These are phyloP conservation scores for Thyatira batis DNA, from an alignment of 2,888 invertebrate genomes.

Conservation along the genomic window DNA sequence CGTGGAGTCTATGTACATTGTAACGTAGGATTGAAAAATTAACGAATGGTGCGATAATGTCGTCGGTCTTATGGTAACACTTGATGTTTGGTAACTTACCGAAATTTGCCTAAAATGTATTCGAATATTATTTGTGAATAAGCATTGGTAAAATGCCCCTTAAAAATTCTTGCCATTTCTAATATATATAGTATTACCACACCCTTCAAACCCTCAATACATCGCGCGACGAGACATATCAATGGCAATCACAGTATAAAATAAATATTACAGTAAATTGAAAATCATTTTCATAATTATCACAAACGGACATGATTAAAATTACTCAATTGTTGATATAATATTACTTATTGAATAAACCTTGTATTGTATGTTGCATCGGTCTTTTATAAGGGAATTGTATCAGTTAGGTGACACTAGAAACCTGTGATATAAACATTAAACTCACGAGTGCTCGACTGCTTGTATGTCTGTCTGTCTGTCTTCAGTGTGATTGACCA, in stretches of 20 bases:
- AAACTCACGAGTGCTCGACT: conserved; percentile 65
- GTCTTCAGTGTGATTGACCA: conserved; percentile 57
- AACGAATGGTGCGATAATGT: conserved; percentile 79
- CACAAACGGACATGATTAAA: not conserved
- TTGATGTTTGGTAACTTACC: conserved; percentile 63
- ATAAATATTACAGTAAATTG: not conserved
- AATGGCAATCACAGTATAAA: conserved; percentile 58
- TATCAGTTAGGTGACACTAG: conserved; percentile 77
- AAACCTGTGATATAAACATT: conserved; percentile 78
- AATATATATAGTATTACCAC: not conserved
- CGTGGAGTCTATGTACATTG: conserved; percentile 78
- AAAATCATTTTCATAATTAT: not conserved
- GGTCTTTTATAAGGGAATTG: conserved; percentile 52
- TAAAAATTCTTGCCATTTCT: conserved; percentile 62
- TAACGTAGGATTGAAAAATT: conserved; percentile 73
- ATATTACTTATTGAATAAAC: conserved; percentile 4
- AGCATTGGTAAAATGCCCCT: conserved; percentile 64
- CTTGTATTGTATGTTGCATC: conserved; percentile 26
- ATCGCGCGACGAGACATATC: conserved; percentile 74
- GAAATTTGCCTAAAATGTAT: conserved; percentile 72
- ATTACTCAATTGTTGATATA: not conserved
- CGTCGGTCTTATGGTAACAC: conserved; percentile 73
- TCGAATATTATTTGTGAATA: conserved; percentile 67
- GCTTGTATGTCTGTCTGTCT: conserved; percentile 62
- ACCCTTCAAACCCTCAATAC: conserved; percentile 41